Base-by-base conservation (phyloP, 1,140 invertebrate species). In the Ooceraea biroi region DNA sequence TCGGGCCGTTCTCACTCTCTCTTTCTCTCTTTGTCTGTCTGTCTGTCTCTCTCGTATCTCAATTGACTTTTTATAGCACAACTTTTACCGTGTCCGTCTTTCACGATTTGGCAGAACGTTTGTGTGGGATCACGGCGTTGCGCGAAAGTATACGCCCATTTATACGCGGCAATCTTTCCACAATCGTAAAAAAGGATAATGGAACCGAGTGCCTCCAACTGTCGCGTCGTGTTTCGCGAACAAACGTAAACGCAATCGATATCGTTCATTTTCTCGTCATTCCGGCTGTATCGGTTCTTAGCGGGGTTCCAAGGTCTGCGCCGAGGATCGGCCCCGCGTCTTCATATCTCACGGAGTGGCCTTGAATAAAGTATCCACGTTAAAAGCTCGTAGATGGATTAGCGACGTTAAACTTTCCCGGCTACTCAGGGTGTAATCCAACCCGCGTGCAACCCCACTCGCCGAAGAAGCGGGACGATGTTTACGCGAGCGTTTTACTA, bases 351-450 rank as follows among this genome's bases (percentile, higher is more conserved):
- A 41, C 44, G 14, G 41, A 52, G 27, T 65, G 87, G 85, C 86
- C 86, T 88, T 88, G 85, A 77, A 69, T 78, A 80, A 65, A 36
- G 73, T 69, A 76, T 87, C 82, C 76, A 44, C 82, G 68, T 72
- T 74, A 83, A 83, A 74, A 80, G 86, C 72, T 65, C 19, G 50
- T 50, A 74, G 68, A 74, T 63, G 57, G 68, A 80, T 80, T 80
- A 80, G 76, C 76, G 52, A 36, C 50, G 66, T 80, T 80, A 80
- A 80, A 80, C 76, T 80, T 80, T 66, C 55, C 19, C 19, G 36
- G 77, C 72, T 73, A 80, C 46, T 82, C 58, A 17, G n/a, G 17
- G 61, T 25, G 66, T 48, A 78, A 85, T 41, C 11, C 58, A 55
- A 85, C 44, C 58, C 69, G 60, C 55, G 84, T 41, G 19, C 57